Evolutionary conservation across 2,113 vertebrate genomes (phyloP).

Genomic region (Percina caprodes): DNA sequence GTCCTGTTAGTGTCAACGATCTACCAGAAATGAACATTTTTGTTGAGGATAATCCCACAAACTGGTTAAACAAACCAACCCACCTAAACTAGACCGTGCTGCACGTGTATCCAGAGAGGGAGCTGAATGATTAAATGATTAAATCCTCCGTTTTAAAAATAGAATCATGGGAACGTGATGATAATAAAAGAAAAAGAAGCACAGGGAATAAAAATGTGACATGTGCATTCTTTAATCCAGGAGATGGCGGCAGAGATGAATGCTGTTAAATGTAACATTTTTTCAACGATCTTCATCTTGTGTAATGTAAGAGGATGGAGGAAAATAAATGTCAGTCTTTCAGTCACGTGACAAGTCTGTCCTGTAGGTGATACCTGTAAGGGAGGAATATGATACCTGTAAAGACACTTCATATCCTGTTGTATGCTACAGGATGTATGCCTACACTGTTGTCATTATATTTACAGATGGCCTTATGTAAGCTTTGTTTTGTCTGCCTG

Average conservation of each 20-base stretch:
- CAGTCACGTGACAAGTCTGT: too few species aligned
- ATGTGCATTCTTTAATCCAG: constrained; percentile 52
- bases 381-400: neutral
- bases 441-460: neutral
- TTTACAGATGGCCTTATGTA: neutral
- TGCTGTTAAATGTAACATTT: neutral
- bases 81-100: neutral
- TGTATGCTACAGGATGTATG: neutral
- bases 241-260: constrained; percentile 54
- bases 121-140: neutral
- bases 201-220: neutral
- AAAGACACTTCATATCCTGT: neutral
- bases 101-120: neutral
- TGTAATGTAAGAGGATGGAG: neutral
- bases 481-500: too few species aligned
- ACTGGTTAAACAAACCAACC: neutral
- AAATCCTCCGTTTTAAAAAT: neutral
- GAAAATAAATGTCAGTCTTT: neutral
- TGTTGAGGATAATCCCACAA: neutral
- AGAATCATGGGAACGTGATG: neutral
- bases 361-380: neutral
- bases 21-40: neutral
- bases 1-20: neutral
- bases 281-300: neutral
- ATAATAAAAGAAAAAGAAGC: neutral